A percentile compares a stretch with the other conserved stretches of the same genome.
These are phyloP conservation scores for Otocyon megalotis DNA, from an alignment of 2,113 vertebrate species.

Conservation along the genomic window DNA sequence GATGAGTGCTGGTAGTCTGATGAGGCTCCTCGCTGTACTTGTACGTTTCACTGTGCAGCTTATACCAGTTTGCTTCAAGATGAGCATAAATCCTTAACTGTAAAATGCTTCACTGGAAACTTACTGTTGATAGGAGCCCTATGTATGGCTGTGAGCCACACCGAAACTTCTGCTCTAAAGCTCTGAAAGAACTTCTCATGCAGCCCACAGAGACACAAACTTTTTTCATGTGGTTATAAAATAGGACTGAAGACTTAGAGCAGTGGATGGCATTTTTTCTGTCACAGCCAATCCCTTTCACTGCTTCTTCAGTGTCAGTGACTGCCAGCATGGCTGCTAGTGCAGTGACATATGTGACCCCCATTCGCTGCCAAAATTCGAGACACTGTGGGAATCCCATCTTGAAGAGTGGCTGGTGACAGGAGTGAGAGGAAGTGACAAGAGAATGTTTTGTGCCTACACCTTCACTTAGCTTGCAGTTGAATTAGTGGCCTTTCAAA, in stretches of 20 bases:
- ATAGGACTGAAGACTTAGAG: neutral
- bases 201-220: neutral
- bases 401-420: neutral
- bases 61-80: neutral
- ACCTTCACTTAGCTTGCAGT: neutral
- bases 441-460: neutral
- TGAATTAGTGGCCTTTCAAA: constrained; percentile 6
- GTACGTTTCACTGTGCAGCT: constrained; percentile 12
- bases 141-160: neutral
- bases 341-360: neutral
- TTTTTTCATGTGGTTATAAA: neutral
- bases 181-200: neutral
- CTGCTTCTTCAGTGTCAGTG: neutral
- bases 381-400: neutral
- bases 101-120: neutral
- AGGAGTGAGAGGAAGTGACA: neutral
- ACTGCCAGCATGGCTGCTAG: too few relatives aligned
- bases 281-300: neutral
- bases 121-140: neutral
- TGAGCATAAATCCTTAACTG: neutral
- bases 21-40: constrained; percentile 20
- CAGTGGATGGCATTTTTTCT: neutral
- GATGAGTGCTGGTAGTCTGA: neutral
- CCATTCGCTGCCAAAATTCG: neutral
- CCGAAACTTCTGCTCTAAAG: neutral